These are phyloP conservation scores for Barypeithes pellucidus DNA, from an alignment of 2,888 invertebrate genomes.

Conservation along the genomic window DNA sequence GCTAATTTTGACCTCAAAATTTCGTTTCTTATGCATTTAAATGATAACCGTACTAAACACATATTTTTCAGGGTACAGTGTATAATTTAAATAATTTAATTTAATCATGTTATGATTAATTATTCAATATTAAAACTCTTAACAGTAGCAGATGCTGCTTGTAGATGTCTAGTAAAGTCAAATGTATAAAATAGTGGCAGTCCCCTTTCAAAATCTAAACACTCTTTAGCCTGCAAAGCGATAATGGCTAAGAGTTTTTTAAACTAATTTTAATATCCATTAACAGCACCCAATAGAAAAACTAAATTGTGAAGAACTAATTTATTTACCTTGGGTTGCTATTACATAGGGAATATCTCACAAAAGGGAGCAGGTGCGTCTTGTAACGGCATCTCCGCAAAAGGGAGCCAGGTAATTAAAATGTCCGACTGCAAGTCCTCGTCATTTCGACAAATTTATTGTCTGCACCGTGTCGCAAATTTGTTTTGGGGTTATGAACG, in stretches of 20 bases:
- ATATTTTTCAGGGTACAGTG: no score
- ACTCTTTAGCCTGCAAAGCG: no score
- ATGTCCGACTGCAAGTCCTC: conserved; percentile 68
- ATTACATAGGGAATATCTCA: conserved; percentile 25
- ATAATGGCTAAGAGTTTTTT: no score
- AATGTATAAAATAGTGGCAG: no score
- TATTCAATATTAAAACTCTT: no score
- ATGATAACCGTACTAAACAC: no score
- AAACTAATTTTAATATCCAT: no score
- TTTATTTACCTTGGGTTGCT: conserved; percentile 15
- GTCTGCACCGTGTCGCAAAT: conserved; percentile 68
- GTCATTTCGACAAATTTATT: conserved; percentile 67
- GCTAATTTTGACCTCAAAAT: conserved; percentile 41
- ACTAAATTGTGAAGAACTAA: neutral
- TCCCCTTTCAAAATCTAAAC: no score
- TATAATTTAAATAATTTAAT: no score
- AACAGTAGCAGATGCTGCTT: no score
- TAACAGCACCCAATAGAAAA: neutral
- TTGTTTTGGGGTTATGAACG: conserved; percentile 67
- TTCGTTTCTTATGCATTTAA: conserved; percentile 22
- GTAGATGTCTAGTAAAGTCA: no score
- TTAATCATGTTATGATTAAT: no score
- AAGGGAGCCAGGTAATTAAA: conserved; percentile 68
- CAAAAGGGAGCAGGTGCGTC: conserved; percentile 60
- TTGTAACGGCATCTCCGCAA: conserved; percentile 57